Evolutionary conservation across 2,113 vertebrate genomes (phyloP).

Genomic region (Atlantisia rogersi): DNA sequence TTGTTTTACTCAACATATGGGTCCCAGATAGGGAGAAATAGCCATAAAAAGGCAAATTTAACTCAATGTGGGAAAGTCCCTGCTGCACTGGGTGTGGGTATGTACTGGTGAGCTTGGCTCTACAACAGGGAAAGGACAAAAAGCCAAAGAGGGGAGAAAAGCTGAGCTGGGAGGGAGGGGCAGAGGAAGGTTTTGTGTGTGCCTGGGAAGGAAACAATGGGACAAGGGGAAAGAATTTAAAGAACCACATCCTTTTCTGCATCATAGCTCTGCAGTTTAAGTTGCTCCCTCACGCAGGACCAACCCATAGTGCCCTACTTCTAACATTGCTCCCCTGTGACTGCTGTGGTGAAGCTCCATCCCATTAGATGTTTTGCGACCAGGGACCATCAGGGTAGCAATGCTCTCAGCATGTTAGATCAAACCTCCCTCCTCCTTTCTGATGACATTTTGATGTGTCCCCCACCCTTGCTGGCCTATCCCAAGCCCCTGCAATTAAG

Average conservation of each 20-base stretch:
- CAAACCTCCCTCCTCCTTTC: not conserved
- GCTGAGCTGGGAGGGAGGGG: not conserved
- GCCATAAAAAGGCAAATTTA: slow-evolving; percentile 2
- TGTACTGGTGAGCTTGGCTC: not conserved
- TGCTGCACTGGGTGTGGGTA: not conserved
- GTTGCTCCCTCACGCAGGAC: not conserved
- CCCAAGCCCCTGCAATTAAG: not conserved
- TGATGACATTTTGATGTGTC: not conserved
- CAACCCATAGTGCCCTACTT: not conserved
- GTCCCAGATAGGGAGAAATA: slow-evolving; percentile 29
- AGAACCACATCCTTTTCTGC: slow-evolving; percentile 51
- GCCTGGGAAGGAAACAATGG: slow-evolving; percentile 37
- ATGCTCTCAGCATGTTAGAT: not conserved
- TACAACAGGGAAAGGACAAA: not conserved
- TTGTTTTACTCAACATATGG: slow-evolving; percentile 28
- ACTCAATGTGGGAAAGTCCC: not conserved
- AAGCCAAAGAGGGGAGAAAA: not conserved
- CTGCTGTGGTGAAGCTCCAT: not conserved
- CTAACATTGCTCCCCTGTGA: not conserved
- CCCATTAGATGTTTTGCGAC: not conserved
- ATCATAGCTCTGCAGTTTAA: not conserved
- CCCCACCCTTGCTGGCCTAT: not conserved
- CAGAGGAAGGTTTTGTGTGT: not conserved
- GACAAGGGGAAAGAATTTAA: slow-evolving; percentile 23
- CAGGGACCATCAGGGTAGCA: not conserved